Conservation (phyloP, 2,888 invertebrate species). For the Micoletzkya japonica region DNA sequence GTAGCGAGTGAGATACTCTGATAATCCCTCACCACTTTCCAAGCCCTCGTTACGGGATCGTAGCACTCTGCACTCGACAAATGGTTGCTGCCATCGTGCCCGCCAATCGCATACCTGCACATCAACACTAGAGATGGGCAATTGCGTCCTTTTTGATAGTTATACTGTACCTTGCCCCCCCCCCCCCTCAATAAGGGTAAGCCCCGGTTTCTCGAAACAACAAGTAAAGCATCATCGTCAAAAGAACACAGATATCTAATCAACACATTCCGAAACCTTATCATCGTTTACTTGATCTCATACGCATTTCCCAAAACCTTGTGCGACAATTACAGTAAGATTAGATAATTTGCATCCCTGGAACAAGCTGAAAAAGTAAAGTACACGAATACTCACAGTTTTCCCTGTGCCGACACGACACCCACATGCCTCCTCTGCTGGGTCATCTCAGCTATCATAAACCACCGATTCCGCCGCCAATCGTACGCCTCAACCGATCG, state of each 20-base stretch:
- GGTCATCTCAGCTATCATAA: slow-evolving; percentile 67
- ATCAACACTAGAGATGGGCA: no score
- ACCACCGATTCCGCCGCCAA: slow-evolving; percentile 66
- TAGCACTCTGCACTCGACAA: slow-evolving; percentile 67
- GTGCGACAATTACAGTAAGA: background rate
- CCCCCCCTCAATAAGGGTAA: no score
- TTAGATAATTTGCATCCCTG: background rate
- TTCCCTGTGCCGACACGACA: slow-evolving; percentile 66
- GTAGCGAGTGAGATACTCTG: background rate
- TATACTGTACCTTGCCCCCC: background rate
- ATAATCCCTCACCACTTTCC: slow-evolving; percentile 60
- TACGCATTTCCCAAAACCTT: no score
- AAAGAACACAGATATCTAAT: no score
- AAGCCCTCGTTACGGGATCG: slow-evolving; percentile 65
- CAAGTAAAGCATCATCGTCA: no score
- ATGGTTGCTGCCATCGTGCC: slow-evolving; percentile 68
- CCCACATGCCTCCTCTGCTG: slow-evolving; percentile 67
- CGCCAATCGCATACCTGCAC: slow-evolving; percentile 67
- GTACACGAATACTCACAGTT: slow-evolving; percentile 37
- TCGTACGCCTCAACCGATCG: slow-evolving; percentile 67
- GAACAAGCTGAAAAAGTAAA: background rate
- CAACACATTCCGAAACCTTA: no score
- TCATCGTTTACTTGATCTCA: no score
- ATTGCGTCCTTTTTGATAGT: background rate
- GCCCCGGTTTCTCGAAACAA: no score